A percentile compares a stretch with the other conserved stretches of the same genome.
These are phyloP conservation scores for Paracanthobrama guichenoti DNA, from an alignment of 2,113 vertebrate genomes.

Conservation along the genomic window DNA sequence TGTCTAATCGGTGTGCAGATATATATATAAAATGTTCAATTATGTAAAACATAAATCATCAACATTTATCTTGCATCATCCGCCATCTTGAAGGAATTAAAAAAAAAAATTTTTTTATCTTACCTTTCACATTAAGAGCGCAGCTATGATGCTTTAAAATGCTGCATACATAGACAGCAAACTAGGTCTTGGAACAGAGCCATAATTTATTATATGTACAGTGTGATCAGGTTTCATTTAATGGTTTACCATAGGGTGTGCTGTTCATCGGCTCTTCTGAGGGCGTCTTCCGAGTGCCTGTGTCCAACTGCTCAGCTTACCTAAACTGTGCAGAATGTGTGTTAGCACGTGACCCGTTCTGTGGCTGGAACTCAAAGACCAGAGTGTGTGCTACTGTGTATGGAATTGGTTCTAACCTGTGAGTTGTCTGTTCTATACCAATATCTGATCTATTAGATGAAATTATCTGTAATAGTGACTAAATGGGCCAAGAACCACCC, in stretches of 20 bases:
- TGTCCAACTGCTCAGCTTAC: constrained; percentile 81
- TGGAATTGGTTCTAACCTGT: constrained; percentile 5
- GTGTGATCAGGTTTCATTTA: neutral
- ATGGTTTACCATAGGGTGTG: constrained; percentile 67
- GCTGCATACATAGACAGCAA: no score
- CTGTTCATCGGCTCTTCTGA: constrained; percentile 79
- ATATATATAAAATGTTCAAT: no score
- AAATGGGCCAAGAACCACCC: neutral
- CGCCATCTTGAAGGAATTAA: no score
- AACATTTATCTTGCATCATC: no score
- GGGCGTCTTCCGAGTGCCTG: constrained; percentile 76
- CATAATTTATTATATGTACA: neutral
- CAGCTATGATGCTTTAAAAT: neutral
- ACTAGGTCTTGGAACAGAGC: neutral
- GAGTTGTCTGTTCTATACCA: constrained; percentile 27
- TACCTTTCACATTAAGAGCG: no score
- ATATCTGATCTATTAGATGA: neutral
- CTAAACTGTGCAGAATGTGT: constrained; percentile 81
- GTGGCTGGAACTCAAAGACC: constrained; percentile 76
- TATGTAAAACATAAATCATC: no score
- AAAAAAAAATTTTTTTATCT: no score
- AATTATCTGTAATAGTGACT: neutral
- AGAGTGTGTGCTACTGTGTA: constrained; percentile 55
- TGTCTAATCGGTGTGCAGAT: no score
- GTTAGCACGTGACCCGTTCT: constrained; percentile 86